Percentiles rank a stretch among this genome's conserved stretches.
Evolutionary conservation across 2,888 invertebrate genomes (phyloP).

Genomic region (Nephrocerus scutellatus): DNA sequence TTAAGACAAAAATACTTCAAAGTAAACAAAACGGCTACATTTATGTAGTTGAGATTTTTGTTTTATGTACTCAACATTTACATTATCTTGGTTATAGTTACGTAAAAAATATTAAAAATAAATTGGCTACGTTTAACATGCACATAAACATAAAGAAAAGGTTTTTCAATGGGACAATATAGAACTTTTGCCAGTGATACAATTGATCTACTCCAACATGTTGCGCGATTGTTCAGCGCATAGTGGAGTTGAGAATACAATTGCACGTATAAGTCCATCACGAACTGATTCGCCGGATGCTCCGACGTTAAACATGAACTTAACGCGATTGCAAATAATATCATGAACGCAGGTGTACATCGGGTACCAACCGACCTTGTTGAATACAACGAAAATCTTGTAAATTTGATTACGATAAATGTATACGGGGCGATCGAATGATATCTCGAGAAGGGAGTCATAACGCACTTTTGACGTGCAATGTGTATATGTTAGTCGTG

Average conservation of each 20-base stretch:
- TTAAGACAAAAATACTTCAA: too few relatives aligned
- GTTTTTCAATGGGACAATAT: too few relatives aligned
- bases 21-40: too few relatives aligned
- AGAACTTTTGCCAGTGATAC: too few relatives aligned
- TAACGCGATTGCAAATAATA: constrained; percentile 62
- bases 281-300: constrained; percentile 63
- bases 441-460: constrained; percentile 67
- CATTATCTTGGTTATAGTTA: too few relatives aligned
- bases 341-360: constrained; percentile 65
- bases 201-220: constrained; percentile 32
- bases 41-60: too few relatives aligned
- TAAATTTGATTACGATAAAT: constrained; percentile 65
- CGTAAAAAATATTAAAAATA: too few relatives aligned
- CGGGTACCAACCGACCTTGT: constrained; percentile 76
- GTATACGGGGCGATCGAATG: constrained; percentile 71
- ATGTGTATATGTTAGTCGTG: constrained; percentile 73
- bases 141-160: too few relatives aligned
- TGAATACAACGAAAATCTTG: constrained; percentile 74
- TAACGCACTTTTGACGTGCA: constrained; percentile 71
- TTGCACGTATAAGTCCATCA: constrained; percentile 71
- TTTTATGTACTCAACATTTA: too few relatives aligned
- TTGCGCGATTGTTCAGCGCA: constrained; percentile 37
- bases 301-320: constrained; percentile 70
- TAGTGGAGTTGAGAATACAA: constrained; percentile 58
- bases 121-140: too few relatives aligned